Conservation (phyloP, 2,113 vertebrate species). For the Ploceus nigricollis region DNA sequence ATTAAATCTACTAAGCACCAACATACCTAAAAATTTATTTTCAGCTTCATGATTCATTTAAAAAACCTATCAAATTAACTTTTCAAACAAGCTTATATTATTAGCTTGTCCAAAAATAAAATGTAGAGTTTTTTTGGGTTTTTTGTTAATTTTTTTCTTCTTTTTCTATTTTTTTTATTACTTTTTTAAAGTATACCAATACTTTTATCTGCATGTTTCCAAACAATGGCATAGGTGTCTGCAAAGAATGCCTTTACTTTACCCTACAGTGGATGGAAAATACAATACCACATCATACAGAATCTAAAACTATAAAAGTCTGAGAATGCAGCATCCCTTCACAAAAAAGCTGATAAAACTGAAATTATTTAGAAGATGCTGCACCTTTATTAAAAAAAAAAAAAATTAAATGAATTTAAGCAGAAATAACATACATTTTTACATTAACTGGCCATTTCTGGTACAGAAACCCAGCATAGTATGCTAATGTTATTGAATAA, state of each 20-base stretch:
- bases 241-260: slow-evolving; percentile 71
- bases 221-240: slow-evolving; percentile 72
- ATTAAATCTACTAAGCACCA: slow-evolving; percentile 87
- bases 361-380: slow-evolving; percentile 80
- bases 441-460: slow-evolving; percentile 85
- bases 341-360: slow-evolving; percentile 79
- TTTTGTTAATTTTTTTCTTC: background rate
- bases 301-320: slow-evolving; percentile 75
- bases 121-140: slow-evolving; percentile 32
- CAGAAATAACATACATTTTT: slow-evolving; percentile 85
- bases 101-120: slow-evolving; percentile 76
- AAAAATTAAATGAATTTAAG: slow-evolving; percentile 82
- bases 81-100: slow-evolving; percentile 80
- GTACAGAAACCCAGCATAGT: slow-evolving; percentile 83
- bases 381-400: slow-evolving; percentile 81
- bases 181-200: slow-evolving; percentile 67
- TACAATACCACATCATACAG: slow-evolving; percentile 65
- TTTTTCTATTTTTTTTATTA: background rate
- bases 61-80: slow-evolving; percentile 81
- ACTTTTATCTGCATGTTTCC: slow-evolving; percentile 70
- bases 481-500: slow-evolving; percentile 86
- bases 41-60: slow-evolving; percentile 83
- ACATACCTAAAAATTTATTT: slow-evolving; percentile 82
- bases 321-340: slow-evolving; percentile 78
- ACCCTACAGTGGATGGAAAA: slow-evolving; percentile 69